Conservation (phyloP, 2,113 vertebrate genomes). For the Pterocles burchelli region DNA sequence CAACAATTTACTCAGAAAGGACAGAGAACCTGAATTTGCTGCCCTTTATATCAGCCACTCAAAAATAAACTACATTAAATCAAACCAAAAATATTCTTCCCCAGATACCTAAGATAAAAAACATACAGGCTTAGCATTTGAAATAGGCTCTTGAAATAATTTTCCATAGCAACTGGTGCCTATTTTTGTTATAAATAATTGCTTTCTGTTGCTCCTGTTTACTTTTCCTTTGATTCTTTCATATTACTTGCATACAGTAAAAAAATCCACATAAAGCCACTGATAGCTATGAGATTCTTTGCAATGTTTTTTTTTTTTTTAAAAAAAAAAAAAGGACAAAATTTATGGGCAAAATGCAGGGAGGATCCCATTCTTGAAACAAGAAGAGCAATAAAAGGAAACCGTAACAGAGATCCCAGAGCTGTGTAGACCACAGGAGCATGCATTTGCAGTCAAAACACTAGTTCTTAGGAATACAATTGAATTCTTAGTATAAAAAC, state of each 20-base stretch:
- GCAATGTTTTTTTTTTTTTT: not conserved
- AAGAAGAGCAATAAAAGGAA: not conserved
- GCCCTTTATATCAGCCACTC: not conserved
- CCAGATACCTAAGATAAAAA: not conserved
- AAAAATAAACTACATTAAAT: not conserved
- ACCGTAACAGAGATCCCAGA: not conserved
- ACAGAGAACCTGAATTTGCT: not conserved
- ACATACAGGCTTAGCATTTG: not conserved
- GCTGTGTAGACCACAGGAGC: not conserved
- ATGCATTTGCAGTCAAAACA: not conserved
- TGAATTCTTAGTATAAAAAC: not conserved
- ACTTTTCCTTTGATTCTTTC: not conserved
- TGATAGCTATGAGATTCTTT: not conserved
- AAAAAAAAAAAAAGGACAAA: not conserved
- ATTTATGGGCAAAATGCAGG: not conserved
- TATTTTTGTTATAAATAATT: slow-evolving; percentile 22
- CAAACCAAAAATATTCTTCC: not conserved
- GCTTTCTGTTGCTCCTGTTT: not conserved
- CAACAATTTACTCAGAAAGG: not conserved
- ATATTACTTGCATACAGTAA: not conserved
- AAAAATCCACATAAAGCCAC: not conserved
- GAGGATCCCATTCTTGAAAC: not conserved
- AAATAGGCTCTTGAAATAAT: not conserved
- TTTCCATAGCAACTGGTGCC: slow-evolving; percentile 7
- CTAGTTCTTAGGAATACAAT: not conserved